Evolutionary conservation across 2,113 vertebrate species (phyloP), one percentile per base, ranked within the genome.

Genomic region (Gallinago paraguaiae): DNA sequence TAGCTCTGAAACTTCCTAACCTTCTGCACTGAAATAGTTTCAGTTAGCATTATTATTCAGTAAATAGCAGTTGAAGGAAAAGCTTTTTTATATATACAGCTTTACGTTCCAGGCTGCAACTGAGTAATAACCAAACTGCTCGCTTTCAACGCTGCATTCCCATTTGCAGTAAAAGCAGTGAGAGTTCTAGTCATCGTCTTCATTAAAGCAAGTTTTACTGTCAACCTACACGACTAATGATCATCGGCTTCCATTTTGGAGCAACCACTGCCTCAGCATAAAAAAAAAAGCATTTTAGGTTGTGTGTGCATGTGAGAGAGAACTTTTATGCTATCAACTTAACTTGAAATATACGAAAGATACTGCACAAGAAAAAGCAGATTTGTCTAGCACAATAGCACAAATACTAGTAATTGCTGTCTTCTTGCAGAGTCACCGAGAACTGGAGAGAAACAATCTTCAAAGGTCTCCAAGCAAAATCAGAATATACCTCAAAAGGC

Each of bases 161-260:
- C 79, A 90, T 95, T 37, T 37, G 19, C 39, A 93, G 50, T 18
- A 76, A 88, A 75, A 95, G 85, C 46, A 94, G 43, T 89, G 92
- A 96, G 77, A 95, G 86, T 50, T 93, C 77, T 85, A 93, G 63
- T 96, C 91, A 96, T 70, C 94, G 82, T 80, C 76, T 60, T 20
- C 53, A 90, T 94, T 94, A 92, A 68, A 86, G 35, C 33, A 57
- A 86, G 35, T 51, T 91, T 89, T 63, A 69, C 54, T 93, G 88
- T 89, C 93, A 93, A 61, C 64, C 59, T 77, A 45, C 17, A 76
- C 1, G 8, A 67, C 65, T 81, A 90, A 88, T 63, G 39, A 89
- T 86, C 3, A 3, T 68, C 82, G 86, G 25, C 43, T 90, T 88
- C 65, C 35, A 50, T 76, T 92, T 65, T 79, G 20, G 28, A 87